Conservation (phyloP, 2,113 vertebrate genomes). For the Mionectes macconnelli region DNA sequence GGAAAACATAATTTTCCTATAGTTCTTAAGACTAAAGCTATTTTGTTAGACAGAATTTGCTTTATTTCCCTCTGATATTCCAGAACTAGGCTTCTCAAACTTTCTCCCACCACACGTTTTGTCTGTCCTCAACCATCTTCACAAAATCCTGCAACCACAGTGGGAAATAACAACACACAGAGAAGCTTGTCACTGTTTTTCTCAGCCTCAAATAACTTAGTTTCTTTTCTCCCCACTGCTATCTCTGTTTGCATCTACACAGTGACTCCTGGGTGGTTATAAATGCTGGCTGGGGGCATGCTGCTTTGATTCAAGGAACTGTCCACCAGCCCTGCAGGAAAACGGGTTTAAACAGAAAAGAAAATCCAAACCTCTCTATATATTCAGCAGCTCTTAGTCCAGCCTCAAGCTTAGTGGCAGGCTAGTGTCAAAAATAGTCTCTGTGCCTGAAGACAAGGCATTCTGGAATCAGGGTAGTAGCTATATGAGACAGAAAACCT, state of each 20-base stretch:
- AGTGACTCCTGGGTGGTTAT: neutral
- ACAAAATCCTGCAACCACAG: neutral
- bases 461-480: neutral
- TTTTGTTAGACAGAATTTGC: neutral
- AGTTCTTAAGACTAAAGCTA: neutral
- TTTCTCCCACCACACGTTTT: neutral
- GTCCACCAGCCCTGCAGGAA: neutral
- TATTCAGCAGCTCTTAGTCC: neutral
- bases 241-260: neutral
- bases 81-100: neutral
- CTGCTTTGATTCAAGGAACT: neutral
- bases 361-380: neutral
- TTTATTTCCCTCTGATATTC: neutral
- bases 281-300: neutral
- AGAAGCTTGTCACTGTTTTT: neutral
- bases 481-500: neutral
- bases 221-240: neutral
- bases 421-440: slow-evolving; percentile 27
- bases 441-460: neutral
- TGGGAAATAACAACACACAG: neutral
- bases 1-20: neutral
- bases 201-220: neutral
- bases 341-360: neutral
- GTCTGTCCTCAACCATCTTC: neutral
- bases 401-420: slow-evolving; percentile 22